Percentiles rank a stretch among this genome's conserved stretches.
Evolutionary conservation across 2,113 vertebrate genomes (phyloP).

Genomic region (Martes martes): DNA sequence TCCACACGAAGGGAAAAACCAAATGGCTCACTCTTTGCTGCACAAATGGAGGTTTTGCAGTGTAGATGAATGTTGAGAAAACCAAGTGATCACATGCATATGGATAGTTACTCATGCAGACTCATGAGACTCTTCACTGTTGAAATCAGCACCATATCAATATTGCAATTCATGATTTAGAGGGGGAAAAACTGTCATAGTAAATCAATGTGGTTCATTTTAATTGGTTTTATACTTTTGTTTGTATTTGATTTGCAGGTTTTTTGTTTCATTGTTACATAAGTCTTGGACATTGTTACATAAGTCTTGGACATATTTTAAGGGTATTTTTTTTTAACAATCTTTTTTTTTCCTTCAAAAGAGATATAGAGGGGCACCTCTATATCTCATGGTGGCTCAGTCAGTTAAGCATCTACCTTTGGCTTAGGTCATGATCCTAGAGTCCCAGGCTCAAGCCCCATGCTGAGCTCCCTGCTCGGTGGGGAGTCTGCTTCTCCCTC

Average conservation of each 20-base stretch:
- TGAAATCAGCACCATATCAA: background rate
- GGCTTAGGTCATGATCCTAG: no score
- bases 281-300: background rate
- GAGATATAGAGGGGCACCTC: background rate
- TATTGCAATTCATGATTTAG: background rate
- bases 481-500: background rate
- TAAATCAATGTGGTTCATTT: background rate
- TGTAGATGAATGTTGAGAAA: background rate
- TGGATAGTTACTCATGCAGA: background rate
- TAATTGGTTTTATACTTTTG: constrained; percentile 1
- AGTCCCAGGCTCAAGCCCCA: no score
- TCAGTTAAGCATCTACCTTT: no score
- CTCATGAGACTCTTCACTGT: background rate
- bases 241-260: background rate
- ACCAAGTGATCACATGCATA: background rate
- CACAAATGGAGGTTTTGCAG: background rate
- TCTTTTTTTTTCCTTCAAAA: background rate
- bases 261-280: background rate
- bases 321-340: background rate
- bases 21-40: background rate
- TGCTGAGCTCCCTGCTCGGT: no score
- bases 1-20: background rate
- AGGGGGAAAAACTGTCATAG: background rate
- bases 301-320: background rate
- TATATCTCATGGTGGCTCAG: no score